phyloP scores from a whole-genome alignment of 2,113 vertebrate species.

The Nyctibius bracteatus region DNA sequence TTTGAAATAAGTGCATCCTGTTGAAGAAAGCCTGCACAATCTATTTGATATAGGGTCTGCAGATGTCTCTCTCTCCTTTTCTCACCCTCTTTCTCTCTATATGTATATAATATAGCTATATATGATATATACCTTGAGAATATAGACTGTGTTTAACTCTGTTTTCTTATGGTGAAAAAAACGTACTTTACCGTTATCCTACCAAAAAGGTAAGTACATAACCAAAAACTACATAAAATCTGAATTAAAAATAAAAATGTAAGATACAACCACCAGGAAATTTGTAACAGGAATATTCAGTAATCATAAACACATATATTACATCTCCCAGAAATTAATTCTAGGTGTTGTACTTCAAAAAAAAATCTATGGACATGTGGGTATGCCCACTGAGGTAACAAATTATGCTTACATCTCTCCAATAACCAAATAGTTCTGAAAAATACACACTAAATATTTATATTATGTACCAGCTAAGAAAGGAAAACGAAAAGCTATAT shows the following conservation, averaged over 20 bases:
- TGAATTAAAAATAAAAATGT: background rate
- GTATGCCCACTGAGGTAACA: background rate
- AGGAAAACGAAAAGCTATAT: background rate
- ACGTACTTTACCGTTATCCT: background rate
- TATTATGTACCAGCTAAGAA: background rate
- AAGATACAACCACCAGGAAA: background rate
- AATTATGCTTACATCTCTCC: background rate
- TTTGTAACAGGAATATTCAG: background rate
- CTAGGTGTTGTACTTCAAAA: background rate
- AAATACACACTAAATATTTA: background rate
- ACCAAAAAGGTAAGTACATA: background rate
- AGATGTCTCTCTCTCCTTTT: background rate
- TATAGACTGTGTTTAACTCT: background rate
- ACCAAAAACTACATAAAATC: background rate
- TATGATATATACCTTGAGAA: background rate
- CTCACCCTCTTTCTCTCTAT: background rate
- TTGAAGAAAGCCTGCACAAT: background rate
- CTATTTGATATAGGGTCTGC: background rate
- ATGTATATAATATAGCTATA: background rate
- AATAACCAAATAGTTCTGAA: background rate
- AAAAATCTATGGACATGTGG: background rate
- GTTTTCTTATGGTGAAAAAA: background rate
- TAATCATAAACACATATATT: background rate
- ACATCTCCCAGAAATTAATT: background rate
- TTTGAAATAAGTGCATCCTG: background rate